These are phyloP conservation scores for Trematocara nigrifrons DNA, from an alignment of 2,113 vertebrate genomes.

Conservation along the genomic window DNA sequence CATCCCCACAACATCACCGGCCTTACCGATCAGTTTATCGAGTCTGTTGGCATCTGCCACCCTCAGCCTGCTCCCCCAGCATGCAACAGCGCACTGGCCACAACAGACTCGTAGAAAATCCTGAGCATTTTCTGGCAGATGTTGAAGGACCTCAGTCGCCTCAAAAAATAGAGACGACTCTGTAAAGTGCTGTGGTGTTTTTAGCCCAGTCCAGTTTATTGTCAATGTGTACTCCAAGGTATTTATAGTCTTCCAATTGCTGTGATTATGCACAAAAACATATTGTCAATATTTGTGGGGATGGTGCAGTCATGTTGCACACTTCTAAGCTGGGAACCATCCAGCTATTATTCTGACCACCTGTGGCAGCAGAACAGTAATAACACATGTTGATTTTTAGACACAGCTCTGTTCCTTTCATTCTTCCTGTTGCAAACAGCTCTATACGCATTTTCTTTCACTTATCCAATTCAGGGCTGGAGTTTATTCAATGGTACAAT, in stretches of 20 bases:
- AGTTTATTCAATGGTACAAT: background rate
- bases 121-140: too few species aligned
- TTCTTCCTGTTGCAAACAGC: background rate
- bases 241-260: background rate
- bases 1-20: too few species aligned
- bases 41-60: too few species aligned
- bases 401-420: background rate
- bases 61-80: too few species aligned
- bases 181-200: too few species aligned
- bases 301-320: background rate
- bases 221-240: too few species aligned
- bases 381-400: rapidly evolving
- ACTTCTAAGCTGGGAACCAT: background rate
- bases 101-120: too few species aligned
- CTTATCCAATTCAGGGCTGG: background rate
- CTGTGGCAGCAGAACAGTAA: background rate
- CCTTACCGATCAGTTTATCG: too few species aligned
- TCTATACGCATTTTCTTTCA: background rate
- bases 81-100: too few species aligned
- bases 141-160: too few species aligned
- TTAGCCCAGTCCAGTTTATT: too few species aligned
- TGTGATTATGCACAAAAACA: background rate
- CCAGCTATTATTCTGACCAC: background rate
- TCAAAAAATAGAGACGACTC: too few species aligned
- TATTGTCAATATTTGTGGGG: background rate